These are phyloP conservation scores for Aplysina aerophoba DNA, from an alignment of 37 sponge, comb jelly and placozoan species.

Conservation along the genomic window DNA sequence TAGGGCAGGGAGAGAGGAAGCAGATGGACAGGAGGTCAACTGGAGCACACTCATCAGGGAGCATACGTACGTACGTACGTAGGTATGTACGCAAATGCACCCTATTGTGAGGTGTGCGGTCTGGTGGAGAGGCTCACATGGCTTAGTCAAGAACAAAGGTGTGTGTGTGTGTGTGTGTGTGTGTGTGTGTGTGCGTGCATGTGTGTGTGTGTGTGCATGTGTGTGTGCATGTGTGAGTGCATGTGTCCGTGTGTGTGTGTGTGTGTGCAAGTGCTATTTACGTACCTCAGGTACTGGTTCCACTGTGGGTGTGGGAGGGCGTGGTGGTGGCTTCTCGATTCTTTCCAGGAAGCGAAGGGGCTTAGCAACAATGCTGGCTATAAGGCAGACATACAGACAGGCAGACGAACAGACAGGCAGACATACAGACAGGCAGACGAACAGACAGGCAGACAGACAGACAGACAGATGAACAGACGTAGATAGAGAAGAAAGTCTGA, in stretches of 20 bases:
- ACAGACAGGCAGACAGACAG: background rate
- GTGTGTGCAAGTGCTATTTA: background rate
- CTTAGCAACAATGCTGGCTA: conserved; percentile 52
- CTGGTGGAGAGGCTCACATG: no score
- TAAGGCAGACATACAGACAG: background rate
- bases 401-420: no score
- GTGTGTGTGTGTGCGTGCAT: background rate
- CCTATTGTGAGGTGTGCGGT: no score
- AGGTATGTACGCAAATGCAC: no score
- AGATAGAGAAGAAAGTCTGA: background rate
- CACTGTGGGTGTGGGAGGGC: conserved; percentile 94
- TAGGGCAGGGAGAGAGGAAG: conserved; percentile 17
- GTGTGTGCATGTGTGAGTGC: background rate
- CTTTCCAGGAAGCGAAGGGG: conserved; percentile 84
- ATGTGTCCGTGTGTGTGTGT: background rate
- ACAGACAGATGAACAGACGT: no score
- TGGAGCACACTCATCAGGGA: no score
- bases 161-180: background rate
- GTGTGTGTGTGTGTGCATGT: background rate
- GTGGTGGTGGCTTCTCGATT: conserved; percentile 88
- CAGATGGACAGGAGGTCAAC: background rate
- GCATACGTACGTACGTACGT: no score
- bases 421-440: no score
- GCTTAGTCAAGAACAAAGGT: no score
- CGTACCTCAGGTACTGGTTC: conserved; percentile 24